phyloP scores from a whole-genome alignment of 2,888 invertebrate species.

The Clistopyga incitator region DNA sequence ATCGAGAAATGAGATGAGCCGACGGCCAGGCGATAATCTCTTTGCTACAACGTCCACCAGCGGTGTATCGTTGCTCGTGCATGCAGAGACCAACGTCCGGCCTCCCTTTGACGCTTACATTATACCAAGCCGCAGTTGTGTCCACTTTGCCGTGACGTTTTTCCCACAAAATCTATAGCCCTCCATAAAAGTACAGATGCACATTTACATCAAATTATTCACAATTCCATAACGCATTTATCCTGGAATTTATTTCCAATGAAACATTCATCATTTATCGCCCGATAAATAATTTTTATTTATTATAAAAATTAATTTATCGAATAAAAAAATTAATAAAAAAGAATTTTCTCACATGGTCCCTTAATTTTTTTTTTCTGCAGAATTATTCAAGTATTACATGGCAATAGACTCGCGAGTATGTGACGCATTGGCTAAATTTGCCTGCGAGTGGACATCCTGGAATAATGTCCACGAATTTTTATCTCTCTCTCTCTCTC shows the following conservation, averaged over 20 bases:
- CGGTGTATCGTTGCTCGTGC: constrained; percentile 67
- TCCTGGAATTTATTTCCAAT: background rate
- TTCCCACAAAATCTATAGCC: constrained; percentile 54
- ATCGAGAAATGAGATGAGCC: constrained; percentile 40
- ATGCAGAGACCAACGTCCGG: constrained; percentile 62
- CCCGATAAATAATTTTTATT: background rate
- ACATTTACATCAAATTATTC: constrained; percentile 32
- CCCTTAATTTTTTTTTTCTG: background rate
- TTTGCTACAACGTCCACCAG: constrained; percentile 69
- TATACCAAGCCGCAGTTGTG: constrained; percentile 60
- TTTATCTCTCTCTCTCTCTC: constrained; percentile 5
- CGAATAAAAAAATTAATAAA: no score
- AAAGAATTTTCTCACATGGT: background rate
- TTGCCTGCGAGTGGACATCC: constrained; percentile 55
- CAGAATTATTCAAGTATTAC: constrained; percentile 46
- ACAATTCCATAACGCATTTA: constrained; percentile 3
- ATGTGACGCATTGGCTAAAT: constrained; percentile 64
- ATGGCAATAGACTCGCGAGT: constrained; percentile 53
- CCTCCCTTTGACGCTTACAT: constrained; percentile 69
- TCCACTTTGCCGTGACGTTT: constrained; percentile 68
- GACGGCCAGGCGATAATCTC: constrained; percentile 76
- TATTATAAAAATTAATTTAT: no score
- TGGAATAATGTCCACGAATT: constrained; percentile 49
- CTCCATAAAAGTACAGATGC: constrained; percentile 14
- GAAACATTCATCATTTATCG: no score